Base-by-base conservation (phyloP, 1,140 invertebrate species). In the Nebria ingens region DNA sequence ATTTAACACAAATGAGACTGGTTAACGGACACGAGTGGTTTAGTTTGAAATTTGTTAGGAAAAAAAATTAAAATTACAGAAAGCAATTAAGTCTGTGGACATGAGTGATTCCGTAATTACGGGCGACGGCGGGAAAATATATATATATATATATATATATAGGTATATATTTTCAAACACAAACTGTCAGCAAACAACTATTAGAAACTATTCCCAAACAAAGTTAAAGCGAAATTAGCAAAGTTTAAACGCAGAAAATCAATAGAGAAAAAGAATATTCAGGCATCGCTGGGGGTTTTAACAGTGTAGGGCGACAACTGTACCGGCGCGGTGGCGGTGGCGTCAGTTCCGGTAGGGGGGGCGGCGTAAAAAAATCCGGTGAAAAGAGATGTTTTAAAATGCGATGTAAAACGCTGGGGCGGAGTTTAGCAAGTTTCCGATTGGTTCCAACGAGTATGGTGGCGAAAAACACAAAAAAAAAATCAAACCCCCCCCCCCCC, bases 391-490 rank as follows among this genome's bases (percentile, higher is more conserved):
- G 6, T 45, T 45, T 45, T 45, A 45, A 65, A 66, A 64, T 62
- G 61, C 57, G 56, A 62, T 60, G 62, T 58, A 61, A 55, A 58
- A 59, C 49, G 51, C 55, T 58, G 54, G 61, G 65, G 65, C 64
- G 62, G 60, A 61, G 59, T 59, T 54, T 34, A 21, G 59, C 59
- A 59, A 64, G 65, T 61, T 68, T 67, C 65, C 62, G 65, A 70
- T 70, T 70, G 68, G 68, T 65, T n/a, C n/a, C n/a, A n/a, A n/a
- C n/a, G n/a, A n/a, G n/a, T n/a, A n/a, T n/a, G n/a, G n/a, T n/a
- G n/a, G n/a, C n/a, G 63, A 67, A 67, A 70, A 68, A 70, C 59
- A 63, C 59, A 56, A 29, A 52, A 62, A 67, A 69, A 69, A 69
- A 67, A 63, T 63, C 61, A 61, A 55, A 29, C 51, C 34, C 51